Evolutionary conservation across 2,888 invertebrate species (phyloP), one percentile per base, ranked within the genome.

Genomic region (Habroteleia sp.): DNA sequence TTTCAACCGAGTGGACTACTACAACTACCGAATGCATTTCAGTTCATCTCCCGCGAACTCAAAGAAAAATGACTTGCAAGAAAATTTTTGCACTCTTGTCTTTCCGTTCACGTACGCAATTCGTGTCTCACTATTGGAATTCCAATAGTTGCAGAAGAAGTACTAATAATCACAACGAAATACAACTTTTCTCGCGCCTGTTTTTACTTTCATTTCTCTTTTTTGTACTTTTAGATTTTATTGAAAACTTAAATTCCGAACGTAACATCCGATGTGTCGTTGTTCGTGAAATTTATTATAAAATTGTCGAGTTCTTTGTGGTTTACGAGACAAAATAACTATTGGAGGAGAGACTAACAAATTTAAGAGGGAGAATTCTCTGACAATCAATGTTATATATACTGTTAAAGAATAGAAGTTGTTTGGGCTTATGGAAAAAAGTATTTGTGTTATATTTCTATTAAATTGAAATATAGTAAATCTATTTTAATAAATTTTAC

Each of bases 51-150:
- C 10, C 23, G 44, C 31, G 29, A 60, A 52, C 60, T 58, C 33
- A 39, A 71, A 71, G 71, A 71, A 63, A 71, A 71, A 71, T 63
- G 71, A 56, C 56, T 63, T 25, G 72, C 56, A 42, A 41, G 72
- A 62, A 69, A 14, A 72, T 63, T 63, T 71, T 63, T 41, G 60
- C 62, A 62, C 42, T 48, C 60, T 66, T 73, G 52, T 52, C 58
- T 60, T 66, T 58, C 65, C 14, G 42, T 37, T 42, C 65, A 65
- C 72, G 72, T 73, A 58, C 42, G 20, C 27, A 14, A 63, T 58
- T 58, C 58, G 58, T 63, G 56, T 54, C 63, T 72, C 42, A 42
- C 63, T 66, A 60, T 73, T 52, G 73, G 65, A 65, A 73, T 73
- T 52, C 65, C 72, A 44, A 52, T 54, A 72, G 63, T 72, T 56